These are phyloP conservation scores for Apomyelois bistriatella DNA, from an alignment of 2,888 invertebrate genomes.

Conservation along the genomic window DNA sequence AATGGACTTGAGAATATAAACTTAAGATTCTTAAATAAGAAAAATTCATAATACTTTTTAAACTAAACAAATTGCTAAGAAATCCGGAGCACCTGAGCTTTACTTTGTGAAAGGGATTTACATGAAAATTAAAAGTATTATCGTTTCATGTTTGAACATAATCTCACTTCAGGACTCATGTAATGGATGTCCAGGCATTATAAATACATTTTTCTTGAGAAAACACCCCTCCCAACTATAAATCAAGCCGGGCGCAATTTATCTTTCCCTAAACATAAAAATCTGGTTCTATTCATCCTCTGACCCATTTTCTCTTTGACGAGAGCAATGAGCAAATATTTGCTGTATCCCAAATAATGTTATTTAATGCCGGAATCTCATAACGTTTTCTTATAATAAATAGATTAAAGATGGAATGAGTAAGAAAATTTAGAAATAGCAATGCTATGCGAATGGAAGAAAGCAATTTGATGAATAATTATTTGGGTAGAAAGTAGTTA, in stretches of 20 bases:
- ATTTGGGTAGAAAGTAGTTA: no score
- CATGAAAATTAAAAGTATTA: constrained; percentile 12
- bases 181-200: constrained; percentile 13
- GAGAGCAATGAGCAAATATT: constrained; percentile 4
- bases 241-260: constrained; percentile 21
- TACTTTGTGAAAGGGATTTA: neutral
- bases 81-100: neutral
- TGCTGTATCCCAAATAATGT: neutral
- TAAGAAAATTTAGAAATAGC: no score
- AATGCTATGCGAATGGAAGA: no score
- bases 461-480: no score
- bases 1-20: neutral
- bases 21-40: neutral
- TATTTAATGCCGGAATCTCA: neutral
- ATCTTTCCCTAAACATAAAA: constrained; percentile 17
- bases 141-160: constrained; percentile 2
- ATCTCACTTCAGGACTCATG: neutral
- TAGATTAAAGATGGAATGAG: no score
- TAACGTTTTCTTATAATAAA: no score
- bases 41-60: neutral
- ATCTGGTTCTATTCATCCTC: constrained; percentile 10
- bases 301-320: constrained; percentile 12
- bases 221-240: constrained; percentile 18
- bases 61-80: constrained; percentile 7
- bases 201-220: constrained; percentile 15